Base-by-base conservation (phyloP, 2,888 invertebrate species). In the Bedellia somnulentella region DNA sequence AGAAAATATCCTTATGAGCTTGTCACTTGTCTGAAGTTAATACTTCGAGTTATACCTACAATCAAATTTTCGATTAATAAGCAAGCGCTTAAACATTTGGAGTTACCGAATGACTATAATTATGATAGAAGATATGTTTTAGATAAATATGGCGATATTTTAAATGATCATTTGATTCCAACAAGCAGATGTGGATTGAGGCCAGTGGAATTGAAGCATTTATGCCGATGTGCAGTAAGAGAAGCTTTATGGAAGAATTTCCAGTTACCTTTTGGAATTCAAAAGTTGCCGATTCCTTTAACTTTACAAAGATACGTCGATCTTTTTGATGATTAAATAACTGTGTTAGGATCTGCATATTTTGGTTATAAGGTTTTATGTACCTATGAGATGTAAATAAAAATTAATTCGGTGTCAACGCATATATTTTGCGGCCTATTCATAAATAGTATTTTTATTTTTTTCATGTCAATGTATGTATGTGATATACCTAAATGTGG, bases 241-340 rank as follows among this genome's bases (percentile, higher is more conserved):
- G 64, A 83, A 26, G 53, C 63, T 32, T 57, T 92, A 27, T 82
- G 85, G 70, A 45, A 70, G 18, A 86, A 86, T 48, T 86, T 84
- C 57, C 83, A 85, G 41, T 53, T 92, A 24, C 91, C 91, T 0
- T 78, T 82, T 40, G 90, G 89, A 9, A 87, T 90, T 38, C 75
- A 79, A 39, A 78, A 77, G 12, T 52, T 91, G 27, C 80, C 83
- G 3, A 59, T 90, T 39, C 90, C 90, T 0, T 58, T 76, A 23
- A 62, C 78, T 16, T 53, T 90, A 36, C 81, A 82, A 45, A 77
- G 80, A 42, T 90, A 90, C 61, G 63, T 90, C 39, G 89, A 90
- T 64, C 71, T 89, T 30, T 75, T 85, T 51, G 80, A 81, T 33
- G 88, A 89, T 58, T 86, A 63, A 78, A 9, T 18, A 18, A 9